phyloP scores from a whole-genome alignment of 2,888 invertebrate genomes.

The Nemoura dubitans region DNA sequence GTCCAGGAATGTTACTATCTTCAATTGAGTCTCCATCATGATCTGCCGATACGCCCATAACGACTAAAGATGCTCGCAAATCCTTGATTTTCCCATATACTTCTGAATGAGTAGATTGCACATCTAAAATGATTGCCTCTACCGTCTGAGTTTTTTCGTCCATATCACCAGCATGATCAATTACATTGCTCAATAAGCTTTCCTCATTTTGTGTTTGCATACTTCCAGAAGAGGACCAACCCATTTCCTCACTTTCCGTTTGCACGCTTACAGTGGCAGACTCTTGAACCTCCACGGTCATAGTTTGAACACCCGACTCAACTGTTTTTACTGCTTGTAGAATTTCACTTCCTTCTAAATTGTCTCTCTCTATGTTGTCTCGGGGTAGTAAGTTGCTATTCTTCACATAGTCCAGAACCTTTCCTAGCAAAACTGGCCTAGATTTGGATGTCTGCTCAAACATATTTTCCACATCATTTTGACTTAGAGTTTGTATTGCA shows the following conservation, averaged over 20 bases:
- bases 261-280: background rate
- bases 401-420: background rate
- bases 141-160: background rate
- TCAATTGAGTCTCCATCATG: background rate
- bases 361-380: background rate
- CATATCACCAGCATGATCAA: background rate
- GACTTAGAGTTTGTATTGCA: slow-evolving; percentile 48
- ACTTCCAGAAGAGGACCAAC: background rate
- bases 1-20: background rate
- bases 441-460: background rate
- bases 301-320: background rate
- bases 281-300: background rate
- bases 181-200: background rate
- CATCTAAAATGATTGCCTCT: background rate
- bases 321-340: background rate
- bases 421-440: background rate
- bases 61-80: background rate
- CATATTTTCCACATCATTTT: slow-evolving; percentile 42
- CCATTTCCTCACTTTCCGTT: background rate
- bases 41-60: background rate
- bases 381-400: background rate
- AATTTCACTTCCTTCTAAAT: background rate
- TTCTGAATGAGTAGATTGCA: slow-evolving; percentile 8
- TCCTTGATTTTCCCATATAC: background rate
- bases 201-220: background rate